Evolutionary conservation across 1,140 invertebrate genomes (phyloP), one percentile per base, ranked within the genome.

Genomic region (Rhizoglyphus robini): DNA sequence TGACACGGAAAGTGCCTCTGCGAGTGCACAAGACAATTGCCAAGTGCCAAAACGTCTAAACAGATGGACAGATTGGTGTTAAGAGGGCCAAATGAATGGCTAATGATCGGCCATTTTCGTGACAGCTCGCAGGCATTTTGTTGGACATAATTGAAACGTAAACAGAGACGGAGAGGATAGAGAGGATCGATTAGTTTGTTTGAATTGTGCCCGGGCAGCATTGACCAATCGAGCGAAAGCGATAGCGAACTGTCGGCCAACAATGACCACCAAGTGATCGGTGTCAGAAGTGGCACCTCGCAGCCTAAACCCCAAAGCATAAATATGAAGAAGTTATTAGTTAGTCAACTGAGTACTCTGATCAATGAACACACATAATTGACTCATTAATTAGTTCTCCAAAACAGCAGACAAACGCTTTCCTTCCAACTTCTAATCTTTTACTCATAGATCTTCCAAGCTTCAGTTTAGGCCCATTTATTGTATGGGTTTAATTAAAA

Each of bases 71-170:
- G 51, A 54, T 54, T 54, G 51, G 51, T 54, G 51, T 54, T 54
- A 54, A 54, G 51, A 8, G 51, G 20, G 51, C 8, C 51, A 54
- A 54, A 54, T 54, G 51, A 54, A 54, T 54, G 51, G 51, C 20
- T 54, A 54, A 54, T 54, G 51, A 54, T 32, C 51, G 51, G 51
- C 51, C 51, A 54, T 54, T 54, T 54, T 54, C 51, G 51, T 54
- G 51, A 54, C 51, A 54, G 51, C 51, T 20, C 8, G 20, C 51
- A 20, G 51, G 8, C 51, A 54, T 5, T 8, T 23, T 23, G 20
- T 8, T 27, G 51, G 18, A 41, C 36, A 41, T 41, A 54, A 54
- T 54, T 54, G 51, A 54, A 54, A 54, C 51, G 51, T 54, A 54
- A 54, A 54, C 51, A 54, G 8, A 20, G 18, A 8, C 8, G 8